phyloP scores from a whole-genome alignment of 2,888 invertebrate genomes.

The Callinectes sapidus region DNA sequence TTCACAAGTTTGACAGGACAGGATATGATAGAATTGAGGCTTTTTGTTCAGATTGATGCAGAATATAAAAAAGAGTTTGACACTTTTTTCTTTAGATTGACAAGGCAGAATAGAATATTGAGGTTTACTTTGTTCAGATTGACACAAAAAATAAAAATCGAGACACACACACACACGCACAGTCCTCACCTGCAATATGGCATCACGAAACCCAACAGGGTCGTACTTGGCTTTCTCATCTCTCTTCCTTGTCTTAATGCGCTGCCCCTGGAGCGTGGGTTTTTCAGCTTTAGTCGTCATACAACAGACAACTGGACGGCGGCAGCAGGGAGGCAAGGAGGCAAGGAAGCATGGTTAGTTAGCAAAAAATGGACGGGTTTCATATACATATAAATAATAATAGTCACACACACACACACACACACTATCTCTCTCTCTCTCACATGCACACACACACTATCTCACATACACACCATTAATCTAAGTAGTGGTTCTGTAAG shows the following conservation, averaged over 20 bases:
- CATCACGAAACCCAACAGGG: constrained; percentile 98
- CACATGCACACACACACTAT: not conserved
- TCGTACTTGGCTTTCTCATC: constrained; percentile 95
- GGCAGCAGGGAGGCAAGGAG: not conserved
- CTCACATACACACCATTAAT: not conserved
- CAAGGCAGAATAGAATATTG: too few species aligned
- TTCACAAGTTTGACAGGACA: too few species aligned
- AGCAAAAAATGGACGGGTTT: not conserved
- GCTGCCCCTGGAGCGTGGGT: constrained; percentile 73
- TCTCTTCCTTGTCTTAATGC: constrained; percentile 73
- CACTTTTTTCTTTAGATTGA: too few species aligned
- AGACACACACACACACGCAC: not conserved
- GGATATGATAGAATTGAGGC: too few species aligned
- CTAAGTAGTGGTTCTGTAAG: not conserved
- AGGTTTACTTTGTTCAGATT: too few species aligned
- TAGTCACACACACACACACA: not conserved
- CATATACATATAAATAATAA: not conserved
- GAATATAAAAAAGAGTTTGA: too few species aligned
- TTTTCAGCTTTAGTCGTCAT: constrained; percentile 73
- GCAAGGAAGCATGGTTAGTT: not conserved
- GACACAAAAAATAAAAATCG: too few species aligned
- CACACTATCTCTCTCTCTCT: not conserved
- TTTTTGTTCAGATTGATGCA: too few species aligned
- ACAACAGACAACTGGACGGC: constrained; percentile 72
- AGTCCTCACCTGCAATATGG: constrained; percentile 86